A percentile compares a stretch with the other conserved stretches of the same genome.
Conservation (phyloP, 2,113 vertebrate genomes). For the Pristiophorus japonicus region DNA sequence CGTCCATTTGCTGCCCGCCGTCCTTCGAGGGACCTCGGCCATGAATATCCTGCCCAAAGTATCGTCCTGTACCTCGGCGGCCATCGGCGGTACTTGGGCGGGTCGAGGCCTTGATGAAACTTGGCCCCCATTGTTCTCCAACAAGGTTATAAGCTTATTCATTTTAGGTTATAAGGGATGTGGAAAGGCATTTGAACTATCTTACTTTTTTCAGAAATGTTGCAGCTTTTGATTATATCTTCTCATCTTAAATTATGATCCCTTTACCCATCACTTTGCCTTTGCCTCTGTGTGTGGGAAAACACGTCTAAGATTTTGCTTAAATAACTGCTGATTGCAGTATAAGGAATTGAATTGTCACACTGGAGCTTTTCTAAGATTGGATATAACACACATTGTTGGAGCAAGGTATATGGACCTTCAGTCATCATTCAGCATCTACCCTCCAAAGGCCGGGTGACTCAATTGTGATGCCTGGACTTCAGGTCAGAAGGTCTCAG, state of each 20-base stretch:
- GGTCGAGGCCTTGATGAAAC: too few species aligned
- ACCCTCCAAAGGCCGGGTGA: neutral
- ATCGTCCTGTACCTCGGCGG: too few species aligned
- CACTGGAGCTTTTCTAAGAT: neutral
- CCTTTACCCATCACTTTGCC: neutral
- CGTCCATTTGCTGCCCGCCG: too few species aligned
- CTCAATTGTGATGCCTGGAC: neutral
- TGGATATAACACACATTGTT: neutral
- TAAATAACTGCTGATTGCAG: neutral
- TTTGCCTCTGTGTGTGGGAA: neutral
- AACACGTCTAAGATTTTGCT: neutral
- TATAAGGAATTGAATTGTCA: neutral
- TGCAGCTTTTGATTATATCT: neutral
- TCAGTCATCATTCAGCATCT: neutral
- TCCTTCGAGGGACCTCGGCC: too few species aligned
- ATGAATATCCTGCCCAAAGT: too few species aligned
- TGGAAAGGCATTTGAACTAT: neutral
- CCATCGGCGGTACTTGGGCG: too few species aligned
- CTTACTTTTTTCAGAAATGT: neutral
- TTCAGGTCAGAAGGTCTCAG: neutral
- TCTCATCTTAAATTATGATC: neutral
- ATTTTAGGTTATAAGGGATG: neutral
- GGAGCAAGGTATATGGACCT: neutral
- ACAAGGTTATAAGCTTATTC: neutral
- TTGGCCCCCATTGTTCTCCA: too few species aligned